Percentiles rank a stretch among this genome's conserved stretches.
phyloP scores from a whole-genome alignment of 2,888 invertebrate species.

The Papilio protenor region DNA sequence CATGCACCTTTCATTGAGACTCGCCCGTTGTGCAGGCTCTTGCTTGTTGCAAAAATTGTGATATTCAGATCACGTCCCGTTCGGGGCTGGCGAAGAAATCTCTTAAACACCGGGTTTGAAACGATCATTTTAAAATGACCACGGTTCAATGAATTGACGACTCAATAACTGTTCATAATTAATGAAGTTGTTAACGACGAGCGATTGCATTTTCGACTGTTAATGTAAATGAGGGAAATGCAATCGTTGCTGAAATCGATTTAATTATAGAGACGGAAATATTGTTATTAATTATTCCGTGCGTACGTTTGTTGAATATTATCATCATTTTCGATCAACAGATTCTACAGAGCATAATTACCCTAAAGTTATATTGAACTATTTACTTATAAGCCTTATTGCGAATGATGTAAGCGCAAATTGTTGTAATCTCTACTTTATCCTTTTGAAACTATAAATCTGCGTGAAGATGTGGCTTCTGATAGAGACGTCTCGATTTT shows the following conservation, averaged over 20 bases:
- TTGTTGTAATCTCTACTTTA: background rate
- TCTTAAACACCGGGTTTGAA: constrained; percentile 62
- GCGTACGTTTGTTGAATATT: background rate
- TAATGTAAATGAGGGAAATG: constrained; percentile 20
- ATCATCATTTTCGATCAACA: background rate
- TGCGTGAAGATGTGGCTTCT: constrained; percentile 10
- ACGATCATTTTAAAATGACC: constrained; percentile 58
- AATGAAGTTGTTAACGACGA: constrained; percentile 34
- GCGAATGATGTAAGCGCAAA: background rate
- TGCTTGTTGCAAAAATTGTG: constrained; percentile 62
- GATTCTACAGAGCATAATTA: too few species aligned
- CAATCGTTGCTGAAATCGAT: constrained; percentile 26
- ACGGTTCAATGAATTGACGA: constrained; percentile 60
- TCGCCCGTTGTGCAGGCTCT: constrained; percentile 62
- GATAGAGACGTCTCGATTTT: constrained; percentile 31
- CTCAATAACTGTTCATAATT: constrained; percentile 56
- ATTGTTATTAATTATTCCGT: constrained; percentile 23
- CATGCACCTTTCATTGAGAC: constrained; percentile 62
- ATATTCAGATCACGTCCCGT: constrained; percentile 68
- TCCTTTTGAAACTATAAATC: constrained; percentile 13
- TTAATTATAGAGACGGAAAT: constrained; percentile 20
- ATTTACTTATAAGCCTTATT: too few species aligned
- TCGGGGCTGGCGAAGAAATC: constrained; percentile 57
- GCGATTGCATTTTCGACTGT: constrained; percentile 6
- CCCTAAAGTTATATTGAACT: too few species aligned